These are phyloP conservation scores for Echinometra lucunter DNA, from an alignment of 53 echinoderm and acorn worm species.

Conservation along the genomic window DNA sequence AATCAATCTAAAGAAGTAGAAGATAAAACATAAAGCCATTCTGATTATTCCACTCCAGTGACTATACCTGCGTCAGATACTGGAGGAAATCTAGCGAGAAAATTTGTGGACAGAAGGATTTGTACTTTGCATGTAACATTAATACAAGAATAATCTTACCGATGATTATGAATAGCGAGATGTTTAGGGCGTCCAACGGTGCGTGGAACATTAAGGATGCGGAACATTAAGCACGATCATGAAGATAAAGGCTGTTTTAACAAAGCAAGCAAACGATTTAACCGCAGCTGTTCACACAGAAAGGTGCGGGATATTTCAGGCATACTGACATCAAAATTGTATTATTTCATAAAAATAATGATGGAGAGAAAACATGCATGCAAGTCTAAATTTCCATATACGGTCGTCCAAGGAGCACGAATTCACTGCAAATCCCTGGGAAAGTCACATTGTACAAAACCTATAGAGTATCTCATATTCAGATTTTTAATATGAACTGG, in stretches of 20 bases:
- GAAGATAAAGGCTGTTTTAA: not conserved
- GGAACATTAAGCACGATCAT: not conserved
- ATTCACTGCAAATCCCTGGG: not conserved
- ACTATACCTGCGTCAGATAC: not conserved
- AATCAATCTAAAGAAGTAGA: not conserved
- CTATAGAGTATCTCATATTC: no score
- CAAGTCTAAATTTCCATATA: not conserved
- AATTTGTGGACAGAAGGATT: slow-evolving; percentile 39
- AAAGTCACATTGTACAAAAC: no score
- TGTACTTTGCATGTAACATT: not conserved
- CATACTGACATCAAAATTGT: not conserved
- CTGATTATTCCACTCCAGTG: slow-evolving; percentile 8
- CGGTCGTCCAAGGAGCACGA: not conserved
- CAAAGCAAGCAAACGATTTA: not conserved
- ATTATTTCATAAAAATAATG: not conserved
- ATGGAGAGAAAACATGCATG: not conserved
- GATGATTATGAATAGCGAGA: not conserved
- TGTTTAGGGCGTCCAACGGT: not conserved
- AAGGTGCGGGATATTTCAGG: not conserved
- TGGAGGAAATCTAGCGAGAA: slow-evolving; percentile 35
- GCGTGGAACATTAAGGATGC: slow-evolving; percentile 11
- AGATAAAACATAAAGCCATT: not conserved
- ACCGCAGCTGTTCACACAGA: not conserved
- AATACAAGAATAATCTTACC: not conserved
- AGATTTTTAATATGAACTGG: no score